Conservation (phyloP, 92 coral and sea anemone species). For the Diadumene lineata region DNA sequence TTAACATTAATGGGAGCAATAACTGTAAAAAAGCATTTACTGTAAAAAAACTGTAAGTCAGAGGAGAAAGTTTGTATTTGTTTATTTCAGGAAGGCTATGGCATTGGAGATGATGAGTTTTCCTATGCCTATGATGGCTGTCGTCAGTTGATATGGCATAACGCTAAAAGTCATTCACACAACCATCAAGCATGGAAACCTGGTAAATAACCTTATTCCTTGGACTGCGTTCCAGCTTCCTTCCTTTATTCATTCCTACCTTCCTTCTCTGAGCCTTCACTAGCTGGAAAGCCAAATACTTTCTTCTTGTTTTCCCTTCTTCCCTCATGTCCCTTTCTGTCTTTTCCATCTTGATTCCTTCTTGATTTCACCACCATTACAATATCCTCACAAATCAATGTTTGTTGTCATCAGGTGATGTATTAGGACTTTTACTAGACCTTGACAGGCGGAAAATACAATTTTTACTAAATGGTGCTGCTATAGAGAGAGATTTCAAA, state of each 20-base stretch:
- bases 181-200: constrained; percentile 85
- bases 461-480: constrained; percentile 79
- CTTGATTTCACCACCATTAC: neutral
- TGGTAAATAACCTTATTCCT: constrained; percentile 48
- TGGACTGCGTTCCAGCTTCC: neutral
- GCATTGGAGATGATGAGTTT: constrained; percentile 95
- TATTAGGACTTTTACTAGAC: constrained; percentile 81
- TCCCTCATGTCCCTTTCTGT: neutral
- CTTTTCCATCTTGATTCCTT: neutral
- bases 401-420: constrained; percentile 66
- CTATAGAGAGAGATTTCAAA: constrained; percentile 74
- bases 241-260: neutral
- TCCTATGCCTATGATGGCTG: constrained; percentile 99
- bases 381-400: neutral
- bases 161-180: constrained; percentile 82
- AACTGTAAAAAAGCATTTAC: too few species aligned
- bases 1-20: too few species aligned
- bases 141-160: constrained; percentile 94
- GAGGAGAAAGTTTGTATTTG: too few species aligned
- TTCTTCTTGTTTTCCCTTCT: neutral
- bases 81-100: constrained; percentile 87
- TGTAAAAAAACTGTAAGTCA: too few species aligned
- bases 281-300: too few species aligned
- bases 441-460: constrained; percentile 68
- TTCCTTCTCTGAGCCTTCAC: neutral